Conservation (phyloP, 2,797 vertebrate species). For the Cossypha dichroa region DNA sequence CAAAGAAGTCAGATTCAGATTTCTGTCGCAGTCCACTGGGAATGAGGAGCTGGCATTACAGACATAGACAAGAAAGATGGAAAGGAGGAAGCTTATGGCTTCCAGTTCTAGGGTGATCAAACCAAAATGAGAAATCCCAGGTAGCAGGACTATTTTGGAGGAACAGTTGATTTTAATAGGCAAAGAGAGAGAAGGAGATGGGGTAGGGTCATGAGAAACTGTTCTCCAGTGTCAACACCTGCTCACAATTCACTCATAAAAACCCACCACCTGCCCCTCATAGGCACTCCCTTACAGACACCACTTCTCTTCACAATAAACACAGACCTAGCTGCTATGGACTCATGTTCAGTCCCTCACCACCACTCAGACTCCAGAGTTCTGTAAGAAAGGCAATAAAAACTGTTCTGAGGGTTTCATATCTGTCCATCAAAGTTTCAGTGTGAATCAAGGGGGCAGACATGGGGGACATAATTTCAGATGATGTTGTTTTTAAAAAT, state of each 20-base stretch:
- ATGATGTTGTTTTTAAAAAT: neutral
- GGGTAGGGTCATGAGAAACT: neutral
- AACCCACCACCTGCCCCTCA: neutral
- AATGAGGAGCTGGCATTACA: neutral
- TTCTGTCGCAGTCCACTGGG: neutral
- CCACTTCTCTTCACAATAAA: neutral
- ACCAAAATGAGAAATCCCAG: slow-evolving; percentile 71
- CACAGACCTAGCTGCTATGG: neutral
- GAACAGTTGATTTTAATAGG: slow-evolving; percentile 79
- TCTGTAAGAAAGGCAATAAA: slow-evolving; percentile 40
- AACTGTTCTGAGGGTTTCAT: neutral
- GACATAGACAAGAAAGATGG: slow-evolving; percentile 72
- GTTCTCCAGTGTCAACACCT: fast-evolving
- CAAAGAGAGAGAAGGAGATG: neutral
- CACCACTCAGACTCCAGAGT: slow-evolving; percentile 67
- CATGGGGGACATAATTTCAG: neutral
- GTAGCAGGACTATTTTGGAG: slow-evolving; percentile 73
- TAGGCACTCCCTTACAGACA: neutral
- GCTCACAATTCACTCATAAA: neutral
- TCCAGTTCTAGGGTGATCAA: slow-evolving; percentile 76
- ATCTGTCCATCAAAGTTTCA: neutral
- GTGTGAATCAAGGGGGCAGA: neutral
- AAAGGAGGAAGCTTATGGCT: slow-evolving; percentile 74
- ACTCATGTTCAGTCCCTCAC: neutral
- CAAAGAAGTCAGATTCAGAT: neutral